Base-by-base conservation (phyloP, 2,888 invertebrate genomes). In the Pandemis cinnamomeana region DNA sequence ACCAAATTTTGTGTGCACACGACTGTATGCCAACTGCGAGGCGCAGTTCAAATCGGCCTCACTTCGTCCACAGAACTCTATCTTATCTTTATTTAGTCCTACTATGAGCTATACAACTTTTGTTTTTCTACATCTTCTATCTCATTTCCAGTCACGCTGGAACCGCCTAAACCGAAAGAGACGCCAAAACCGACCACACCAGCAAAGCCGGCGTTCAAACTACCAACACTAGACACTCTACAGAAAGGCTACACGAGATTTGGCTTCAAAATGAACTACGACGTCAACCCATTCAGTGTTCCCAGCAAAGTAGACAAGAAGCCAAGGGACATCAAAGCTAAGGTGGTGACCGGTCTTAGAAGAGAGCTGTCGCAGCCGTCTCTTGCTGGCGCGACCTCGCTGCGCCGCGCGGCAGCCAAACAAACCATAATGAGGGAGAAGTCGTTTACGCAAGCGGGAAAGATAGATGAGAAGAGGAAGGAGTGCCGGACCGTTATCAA, bases 401-500 rank as follows among this genome's bases (percentile, higher is more conserved):
- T 72, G 0, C 82, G 91, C 13, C 82, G 82, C 55, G 89, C 89
- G 2, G 81, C 74, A 0, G 91, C 92, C 0, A 91, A 90, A 67
- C 89, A 88, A 48, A 79, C 85, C 0, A 84, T 91, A 0, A 88
- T 91, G 89, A 85, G 91, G 61, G 92, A 93, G 74, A 92, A 92
- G 68, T 87, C 90, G 0, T 87, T 89, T 46, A 80, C 76, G 72
- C 77, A 80, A 27, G 79, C 89, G 0, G 89, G 88, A 13, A 91
- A 87, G 72, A 85, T 89, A 11, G 83, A 81, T 15, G 77, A 78
- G 1, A 87, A 79, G 27, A 88, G 94, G 71, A 89, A 87, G 20
- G 90, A 93, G 71, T 92, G 86, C 63, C 91, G 95, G 67, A 91
- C 90, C 0, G 83, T 94, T 6, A 90, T 97, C 0, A 95, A 95